Conservation (phyloP, 2,113 vertebrate species). For the Hippocampus comes region DNA sequence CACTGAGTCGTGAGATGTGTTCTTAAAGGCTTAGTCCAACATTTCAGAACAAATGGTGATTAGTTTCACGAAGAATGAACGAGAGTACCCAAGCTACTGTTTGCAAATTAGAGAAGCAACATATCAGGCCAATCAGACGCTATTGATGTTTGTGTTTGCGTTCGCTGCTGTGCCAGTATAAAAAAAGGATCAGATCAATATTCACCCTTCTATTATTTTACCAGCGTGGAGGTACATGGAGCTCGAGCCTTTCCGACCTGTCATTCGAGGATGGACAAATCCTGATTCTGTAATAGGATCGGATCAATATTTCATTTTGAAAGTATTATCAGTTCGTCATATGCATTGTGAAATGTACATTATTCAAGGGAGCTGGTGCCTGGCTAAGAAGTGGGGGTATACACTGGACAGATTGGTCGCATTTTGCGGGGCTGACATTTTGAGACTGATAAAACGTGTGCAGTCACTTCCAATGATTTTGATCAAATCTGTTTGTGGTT, state of each 20-base stretch:
- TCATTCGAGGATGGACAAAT: background rate
- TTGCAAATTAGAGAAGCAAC: background rate
- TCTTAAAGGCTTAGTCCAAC: background rate
- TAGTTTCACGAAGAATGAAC: background rate
- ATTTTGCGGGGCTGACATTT: background rate
- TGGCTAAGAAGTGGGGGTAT: background rate
- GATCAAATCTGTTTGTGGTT: background rate
- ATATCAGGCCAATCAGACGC: background rate
- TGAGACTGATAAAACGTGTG: background rate
- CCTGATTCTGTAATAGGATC: background rate
- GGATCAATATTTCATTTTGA: background rate
- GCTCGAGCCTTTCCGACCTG: background rate
- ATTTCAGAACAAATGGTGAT: background rate
- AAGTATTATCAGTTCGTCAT: background rate
- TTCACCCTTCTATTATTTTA: slow-evolving; percentile 5
- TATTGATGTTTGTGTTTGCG: slow-evolving; percentile 3
- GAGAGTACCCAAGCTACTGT: background rate
- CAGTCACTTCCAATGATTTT: background rate
- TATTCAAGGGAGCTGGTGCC: background rate
- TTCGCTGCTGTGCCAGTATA: background rate
- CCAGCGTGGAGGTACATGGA: background rate
- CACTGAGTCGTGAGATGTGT: background rate
- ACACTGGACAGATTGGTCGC: background rate
- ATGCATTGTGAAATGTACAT: background rate
- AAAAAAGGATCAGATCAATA: slow-evolving; percentile 6